Evolutionary conservation across 2,113 vertebrate genomes (phyloP).

Genomic region (Eupsittula cactorum): DNA sequence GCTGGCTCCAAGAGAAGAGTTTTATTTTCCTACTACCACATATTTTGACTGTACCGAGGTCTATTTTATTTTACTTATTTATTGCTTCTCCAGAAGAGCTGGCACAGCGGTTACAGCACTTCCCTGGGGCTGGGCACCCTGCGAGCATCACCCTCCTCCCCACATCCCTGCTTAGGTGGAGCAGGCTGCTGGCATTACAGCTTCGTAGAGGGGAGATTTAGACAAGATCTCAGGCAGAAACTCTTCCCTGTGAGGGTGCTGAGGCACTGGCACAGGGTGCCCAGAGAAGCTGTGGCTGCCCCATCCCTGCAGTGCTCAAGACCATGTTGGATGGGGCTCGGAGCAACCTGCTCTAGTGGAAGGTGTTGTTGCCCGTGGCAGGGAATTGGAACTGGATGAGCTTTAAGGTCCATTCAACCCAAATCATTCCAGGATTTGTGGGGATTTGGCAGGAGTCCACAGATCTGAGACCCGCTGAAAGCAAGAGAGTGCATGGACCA

Average conservation of each 20-base stretch:
- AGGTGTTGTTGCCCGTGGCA: neutral
- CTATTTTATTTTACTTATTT: neutral
- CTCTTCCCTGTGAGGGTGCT: neutral
- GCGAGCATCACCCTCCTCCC: neutral
- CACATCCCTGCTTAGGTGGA: neutral
- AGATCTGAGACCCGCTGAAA: neutral
- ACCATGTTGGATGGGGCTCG: neutral
- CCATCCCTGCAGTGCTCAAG: neutral
- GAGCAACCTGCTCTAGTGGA: neutral
- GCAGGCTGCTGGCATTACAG: neutral
- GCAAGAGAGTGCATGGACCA: accelerated
- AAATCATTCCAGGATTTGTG: accelerated
- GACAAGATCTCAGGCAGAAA: neutral
- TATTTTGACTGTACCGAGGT: neutral
- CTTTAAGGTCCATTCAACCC: neutral
- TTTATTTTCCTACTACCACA: neutral
- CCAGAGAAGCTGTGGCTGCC: neutral
- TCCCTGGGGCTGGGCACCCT: accelerated
- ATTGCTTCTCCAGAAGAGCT: neutral
- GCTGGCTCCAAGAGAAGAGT: neutral
- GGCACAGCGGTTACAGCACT: accelerated
- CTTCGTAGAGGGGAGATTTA: neutral
- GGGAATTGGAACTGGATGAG: neutral
- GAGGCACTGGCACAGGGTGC: neutral
- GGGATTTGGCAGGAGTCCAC: neutral